These are phyloP conservation scores for Pseudorasbora parva DNA, from an alignment of 2,113 vertebrate species.

Conservation along the genomic window DNA sequence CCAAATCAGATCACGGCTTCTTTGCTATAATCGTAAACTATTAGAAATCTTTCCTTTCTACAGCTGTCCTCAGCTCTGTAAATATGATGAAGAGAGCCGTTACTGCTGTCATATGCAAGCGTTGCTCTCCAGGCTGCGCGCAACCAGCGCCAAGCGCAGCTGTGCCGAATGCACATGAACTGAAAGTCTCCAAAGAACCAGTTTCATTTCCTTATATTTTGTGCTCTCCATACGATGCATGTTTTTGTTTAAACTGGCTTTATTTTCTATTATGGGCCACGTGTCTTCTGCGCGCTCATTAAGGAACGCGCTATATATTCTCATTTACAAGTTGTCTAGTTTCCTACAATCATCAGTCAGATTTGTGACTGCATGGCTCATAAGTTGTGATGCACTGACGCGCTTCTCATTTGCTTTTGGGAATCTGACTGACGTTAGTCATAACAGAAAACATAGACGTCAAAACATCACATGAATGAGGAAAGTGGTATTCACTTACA, in stretches of 20 bases:
- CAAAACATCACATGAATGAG: slow-evolving; percentile 23
- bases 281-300: background rate
- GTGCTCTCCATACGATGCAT: background rate
- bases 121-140: slow-evolving; percentile 3
- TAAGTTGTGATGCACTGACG: background rate
- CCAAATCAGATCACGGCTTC: background rate
- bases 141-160: background rate
- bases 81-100: background rate
- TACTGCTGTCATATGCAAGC: slow-evolving; percentile 2
- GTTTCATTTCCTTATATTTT: slow-evolving; percentile 24
- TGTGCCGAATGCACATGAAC: slow-evolving; percentile 16
- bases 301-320: background rate
- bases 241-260: background rate
- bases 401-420: background rate
- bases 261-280: background rate
- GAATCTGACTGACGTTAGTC: slow-evolving; percentile 17
- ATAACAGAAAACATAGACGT: slow-evolving; percentile 14
- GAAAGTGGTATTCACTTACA: slow-evolving; percentile 82
- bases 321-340: background rate
- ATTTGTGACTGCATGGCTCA: background rate
- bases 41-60: background rate
- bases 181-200: background rate
- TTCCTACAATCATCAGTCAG: background rate
- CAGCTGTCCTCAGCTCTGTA: background rate
- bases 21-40: background rate